Percentiles rank a stretch among this genome's conserved stretches.
phyloP scores from a whole-genome alignment of 2,888 invertebrate genomes.

The Capitulum mitella region DNA sequence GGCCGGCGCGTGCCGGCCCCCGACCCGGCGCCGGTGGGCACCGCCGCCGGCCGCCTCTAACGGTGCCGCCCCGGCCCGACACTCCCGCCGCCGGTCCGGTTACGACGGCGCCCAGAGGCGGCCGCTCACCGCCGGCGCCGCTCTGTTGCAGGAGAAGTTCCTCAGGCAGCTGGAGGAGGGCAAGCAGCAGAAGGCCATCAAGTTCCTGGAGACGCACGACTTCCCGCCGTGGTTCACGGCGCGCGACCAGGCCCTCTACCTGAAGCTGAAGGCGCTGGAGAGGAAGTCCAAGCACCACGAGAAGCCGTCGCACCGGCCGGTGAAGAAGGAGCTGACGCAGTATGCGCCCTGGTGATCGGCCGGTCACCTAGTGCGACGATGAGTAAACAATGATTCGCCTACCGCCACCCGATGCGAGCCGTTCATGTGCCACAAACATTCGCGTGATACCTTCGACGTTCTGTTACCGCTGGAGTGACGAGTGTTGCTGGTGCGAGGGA shows the following conservation, averaged over 20 bases:
- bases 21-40: background rate
- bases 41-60: too few species aligned
- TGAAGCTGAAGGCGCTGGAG: constrained; percentile 10
- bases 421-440: constrained; percentile 9
- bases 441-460: constrained; percentile 16
- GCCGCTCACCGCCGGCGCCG: background rate
- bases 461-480: background rate
- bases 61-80: too few species aligned
- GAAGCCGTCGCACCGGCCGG: background rate
- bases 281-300: constrained; percentile 5
- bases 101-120: too few species aligned
- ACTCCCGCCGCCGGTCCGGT: too few species aligned
- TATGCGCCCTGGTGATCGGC: background rate
- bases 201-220: constrained; percentile 20
- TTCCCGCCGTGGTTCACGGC: constrained; percentile 11
- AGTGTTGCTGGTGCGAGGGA: background rate
- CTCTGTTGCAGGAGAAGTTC: constrained; percentile 5
- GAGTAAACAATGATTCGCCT: background rate
- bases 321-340: constrained; percentile 7
- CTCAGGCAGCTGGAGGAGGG: background rate
- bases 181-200: background rate
- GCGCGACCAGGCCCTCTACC: constrained; percentile 17
- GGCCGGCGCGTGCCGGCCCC: background rate
- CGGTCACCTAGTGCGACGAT: background rate
- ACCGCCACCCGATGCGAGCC: background rate